Percentiles rank a stretch among this genome's conserved stretches.
These are phyloP conservation scores for Polydesmus complanatus DNA, from an alignment of 2,888 invertebrate species.

Conservation along the genomic window DNA sequence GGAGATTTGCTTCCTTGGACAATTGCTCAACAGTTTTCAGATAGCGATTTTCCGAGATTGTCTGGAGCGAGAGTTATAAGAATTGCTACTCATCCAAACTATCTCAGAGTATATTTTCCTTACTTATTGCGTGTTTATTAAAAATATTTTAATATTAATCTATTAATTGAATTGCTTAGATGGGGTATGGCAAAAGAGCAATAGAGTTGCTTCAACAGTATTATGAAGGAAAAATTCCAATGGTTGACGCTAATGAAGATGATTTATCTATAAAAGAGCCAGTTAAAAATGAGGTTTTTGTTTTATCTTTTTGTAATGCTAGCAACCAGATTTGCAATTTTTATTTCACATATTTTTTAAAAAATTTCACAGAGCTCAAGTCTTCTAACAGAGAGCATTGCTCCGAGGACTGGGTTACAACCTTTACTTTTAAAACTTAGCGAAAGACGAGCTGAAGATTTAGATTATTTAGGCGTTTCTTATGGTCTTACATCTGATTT, in stretches of 20 bases:
- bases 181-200: constrained; percentile 92
- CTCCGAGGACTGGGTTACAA: constrained; percentile 65
- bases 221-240: constrained; percentile 65
- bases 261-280: constrained; percentile 34
- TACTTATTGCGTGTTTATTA: constrained; percentile 10
- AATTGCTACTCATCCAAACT: constrained; percentile 96
- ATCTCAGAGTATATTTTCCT: constrained; percentile 52
- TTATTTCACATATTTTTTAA: not conserved
- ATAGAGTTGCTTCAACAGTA: constrained; percentile 71
- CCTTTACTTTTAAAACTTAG: constrained; percentile 72
- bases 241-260: constrained; percentile 44
- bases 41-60: constrained; percentile 79
- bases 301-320: constrained; percentile 26
- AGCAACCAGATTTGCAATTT: not conserved
- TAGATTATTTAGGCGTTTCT: constrained; percentile 90
- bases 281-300: constrained; percentile 38
- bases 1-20: constrained; percentile 99
- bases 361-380: not conserved
- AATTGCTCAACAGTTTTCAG: constrained; percentile 82
- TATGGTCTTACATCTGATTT: constrained; percentile 77
- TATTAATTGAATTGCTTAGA: constrained; percentile 40
- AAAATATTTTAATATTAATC: too few species aligned
- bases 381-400: constrained; percentile 56
- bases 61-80: constrained; percentile 82
- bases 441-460: constrained; percentile 65